Percentiles rank a stretch among this genome's conserved stretches.
Conservation (phyloP, 2,888 invertebrate genomes). For the Ectemnius continuus region DNA sequence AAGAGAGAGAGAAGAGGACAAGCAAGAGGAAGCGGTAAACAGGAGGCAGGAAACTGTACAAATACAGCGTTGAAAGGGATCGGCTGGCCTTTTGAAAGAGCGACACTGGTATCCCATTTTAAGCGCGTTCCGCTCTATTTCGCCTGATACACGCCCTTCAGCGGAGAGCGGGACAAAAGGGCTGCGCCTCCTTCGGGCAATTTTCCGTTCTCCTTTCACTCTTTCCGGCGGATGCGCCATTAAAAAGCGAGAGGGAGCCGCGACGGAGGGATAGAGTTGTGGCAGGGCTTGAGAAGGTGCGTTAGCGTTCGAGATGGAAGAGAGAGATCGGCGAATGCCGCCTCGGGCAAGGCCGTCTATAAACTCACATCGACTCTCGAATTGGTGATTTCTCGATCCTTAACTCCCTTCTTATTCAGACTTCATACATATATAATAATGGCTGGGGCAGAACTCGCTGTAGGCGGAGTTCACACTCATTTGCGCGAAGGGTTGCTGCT, state of each 20-base stretch:
- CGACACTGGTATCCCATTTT: constrained; percentile 45
- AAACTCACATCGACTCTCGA: no score
- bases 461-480: not conserved
- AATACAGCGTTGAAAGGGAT: constrained; percentile 28
- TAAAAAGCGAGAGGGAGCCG: no score
- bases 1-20: not conserved
- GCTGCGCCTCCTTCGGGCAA: constrained; percentile 48
- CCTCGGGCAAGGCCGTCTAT: no score
- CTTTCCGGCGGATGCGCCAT: constrained; percentile 37
- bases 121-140: constrained; percentile 54
- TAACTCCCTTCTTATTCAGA: no score
- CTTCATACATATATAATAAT: no score
- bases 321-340: no score
- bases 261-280: no score
- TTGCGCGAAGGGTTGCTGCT: not conserved
- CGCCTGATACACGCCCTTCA: constrained; percentile 33
- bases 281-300: no score
- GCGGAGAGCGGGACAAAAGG: constrained; percentile 35
- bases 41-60: constrained; percentile 23
- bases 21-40: constrained; percentile 8
- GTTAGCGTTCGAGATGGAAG: no score
- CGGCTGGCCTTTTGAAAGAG: constrained; percentile 26
- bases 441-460: not conserved
- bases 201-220: constrained; percentile 45
- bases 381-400: no score